Conservation (phyloP, 2,113 vertebrate genomes). For the Chloebia gouldiae region DNA sequence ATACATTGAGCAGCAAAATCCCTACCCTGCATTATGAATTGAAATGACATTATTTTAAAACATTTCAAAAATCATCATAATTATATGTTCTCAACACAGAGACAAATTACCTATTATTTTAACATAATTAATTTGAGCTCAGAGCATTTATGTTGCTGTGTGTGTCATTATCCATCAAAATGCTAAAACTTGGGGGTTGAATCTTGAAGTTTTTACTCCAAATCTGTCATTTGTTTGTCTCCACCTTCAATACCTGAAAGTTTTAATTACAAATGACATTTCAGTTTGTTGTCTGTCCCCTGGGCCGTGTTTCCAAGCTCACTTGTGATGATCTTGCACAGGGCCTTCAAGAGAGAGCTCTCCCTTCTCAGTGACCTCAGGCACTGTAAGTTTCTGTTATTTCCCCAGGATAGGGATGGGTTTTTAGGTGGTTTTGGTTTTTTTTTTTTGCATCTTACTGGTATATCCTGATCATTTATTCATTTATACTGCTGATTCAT, state of each 20-base stretch:
- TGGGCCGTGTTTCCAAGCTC: background rate
- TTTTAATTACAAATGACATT: background rate
- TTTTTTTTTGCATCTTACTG: background rate
- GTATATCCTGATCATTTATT: background rate
- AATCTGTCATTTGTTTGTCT: background rate
- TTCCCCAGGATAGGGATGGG: background rate
- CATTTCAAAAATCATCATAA: slow-evolving; percentile 61
- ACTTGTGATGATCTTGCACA: background rate
- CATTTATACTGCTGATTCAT: background rate
- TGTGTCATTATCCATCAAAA: slow-evolving; percentile 61
- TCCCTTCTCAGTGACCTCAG: background rate
- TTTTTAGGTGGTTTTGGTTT: rapidly evolving
- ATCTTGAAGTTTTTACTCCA: background rate
- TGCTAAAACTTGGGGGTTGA: slow-evolving; percentile 7
- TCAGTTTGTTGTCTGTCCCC: background rate
- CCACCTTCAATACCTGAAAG: background rate
- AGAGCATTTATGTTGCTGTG: slow-evolving; percentile 39
- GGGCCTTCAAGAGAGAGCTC: background rate
- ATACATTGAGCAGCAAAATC: slow-evolving; percentile 52
- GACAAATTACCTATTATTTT: slow-evolving; percentile 65
- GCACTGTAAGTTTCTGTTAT: background rate
- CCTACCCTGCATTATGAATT: slow-evolving; percentile 45
- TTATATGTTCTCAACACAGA: slow-evolving; percentile 61
- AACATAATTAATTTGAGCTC: slow-evolving; percentile 66
- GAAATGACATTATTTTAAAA: slow-evolving; percentile 68